phyloP scores from a whole-genome alignment of 64 coral and sea anemone genomes.

The Exaiptasia diaphana region DNA sequence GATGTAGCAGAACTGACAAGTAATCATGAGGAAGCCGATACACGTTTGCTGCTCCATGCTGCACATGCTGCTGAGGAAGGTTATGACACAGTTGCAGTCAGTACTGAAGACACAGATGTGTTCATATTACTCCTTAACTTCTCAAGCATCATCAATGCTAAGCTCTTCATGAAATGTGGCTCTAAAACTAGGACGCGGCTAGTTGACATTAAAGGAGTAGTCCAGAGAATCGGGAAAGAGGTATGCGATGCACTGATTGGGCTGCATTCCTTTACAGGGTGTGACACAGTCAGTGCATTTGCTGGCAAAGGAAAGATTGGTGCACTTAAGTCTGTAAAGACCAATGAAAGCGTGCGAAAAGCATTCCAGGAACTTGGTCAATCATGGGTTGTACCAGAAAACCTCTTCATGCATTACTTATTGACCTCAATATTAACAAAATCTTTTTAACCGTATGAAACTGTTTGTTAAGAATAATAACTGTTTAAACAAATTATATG shows the following conservation, averaged over 20 bases:
- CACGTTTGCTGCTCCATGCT: constrained; percentile 25
- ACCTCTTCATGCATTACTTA: constrained; percentile 6
- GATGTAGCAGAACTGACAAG: neutral
- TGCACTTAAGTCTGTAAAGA: neutral
- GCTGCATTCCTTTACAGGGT: constrained; percentile 26
- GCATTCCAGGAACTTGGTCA: neutral
- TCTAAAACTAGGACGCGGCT: constrained; percentile 15
- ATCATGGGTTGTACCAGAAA: neutral
- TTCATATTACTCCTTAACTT: constrained; percentile 25
- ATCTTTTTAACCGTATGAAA: too few species aligned
- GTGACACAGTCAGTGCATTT: constrained; percentile 29
- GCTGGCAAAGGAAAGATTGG: constrained; percentile 27
- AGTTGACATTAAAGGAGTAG: neutral
- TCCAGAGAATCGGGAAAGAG: neutral
- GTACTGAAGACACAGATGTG: constrained; percentile 37
- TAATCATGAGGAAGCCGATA: constrained; percentile 27
- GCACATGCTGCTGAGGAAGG: neutral
- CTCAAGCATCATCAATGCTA: neutral
- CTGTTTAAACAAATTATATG: too few species aligned
- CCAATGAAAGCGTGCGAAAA: neutral
- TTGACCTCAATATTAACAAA: too few species aligned
- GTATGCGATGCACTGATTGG: neutral
- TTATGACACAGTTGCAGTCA: constrained; percentile 1
- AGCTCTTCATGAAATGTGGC: constrained; percentile 3
- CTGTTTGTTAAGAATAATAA: too few species aligned